phyloP scores from a whole-genome alignment of 2,888 invertebrate genomes.

The Physocephala rufipes region DNA sequence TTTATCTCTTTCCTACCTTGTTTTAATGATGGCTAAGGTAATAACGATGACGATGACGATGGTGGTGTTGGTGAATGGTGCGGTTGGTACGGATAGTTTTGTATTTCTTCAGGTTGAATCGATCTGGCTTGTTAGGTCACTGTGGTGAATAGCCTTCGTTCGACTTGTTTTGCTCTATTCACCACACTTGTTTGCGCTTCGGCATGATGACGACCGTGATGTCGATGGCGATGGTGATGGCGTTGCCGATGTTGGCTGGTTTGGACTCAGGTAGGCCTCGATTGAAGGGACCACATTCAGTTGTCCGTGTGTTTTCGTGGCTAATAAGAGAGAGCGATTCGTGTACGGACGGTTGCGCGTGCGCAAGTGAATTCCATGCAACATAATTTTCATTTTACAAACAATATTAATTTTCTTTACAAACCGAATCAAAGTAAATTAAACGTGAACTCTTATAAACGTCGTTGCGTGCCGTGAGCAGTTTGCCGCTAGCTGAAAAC shows the following conservation, averaged over 20 bases:
- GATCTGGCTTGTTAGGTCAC: no score
- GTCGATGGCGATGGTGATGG: neutral
- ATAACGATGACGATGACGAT: no score
- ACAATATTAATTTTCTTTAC: no score
- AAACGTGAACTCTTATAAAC: no score
- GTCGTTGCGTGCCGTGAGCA: no score
- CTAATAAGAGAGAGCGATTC: constrained; percentile 54
- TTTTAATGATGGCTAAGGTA: neutral
- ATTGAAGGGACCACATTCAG: constrained; percentile 53
- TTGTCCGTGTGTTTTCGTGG: constrained; percentile 64
- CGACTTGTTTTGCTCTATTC: constrained; percentile 36
- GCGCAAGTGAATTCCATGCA: constrained; percentile 38
- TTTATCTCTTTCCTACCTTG: neutral
- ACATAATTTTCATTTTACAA: neutral
- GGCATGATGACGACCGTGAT: no score
- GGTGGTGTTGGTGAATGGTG: no score
- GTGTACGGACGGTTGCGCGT: constrained; percentile 45
- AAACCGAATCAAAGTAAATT: no score
- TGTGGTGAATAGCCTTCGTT: neutral
- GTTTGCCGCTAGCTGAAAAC: no score
- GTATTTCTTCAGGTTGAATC: no score
- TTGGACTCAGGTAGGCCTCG: constrained; percentile 54
- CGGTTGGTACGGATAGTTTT: no score
- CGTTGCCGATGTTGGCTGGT: constrained; percentile 39
- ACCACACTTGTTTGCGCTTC: constrained; percentile 50